Conservation (phyloP, 2,113 vertebrate species). For the Stegastes partitus region DNA sequence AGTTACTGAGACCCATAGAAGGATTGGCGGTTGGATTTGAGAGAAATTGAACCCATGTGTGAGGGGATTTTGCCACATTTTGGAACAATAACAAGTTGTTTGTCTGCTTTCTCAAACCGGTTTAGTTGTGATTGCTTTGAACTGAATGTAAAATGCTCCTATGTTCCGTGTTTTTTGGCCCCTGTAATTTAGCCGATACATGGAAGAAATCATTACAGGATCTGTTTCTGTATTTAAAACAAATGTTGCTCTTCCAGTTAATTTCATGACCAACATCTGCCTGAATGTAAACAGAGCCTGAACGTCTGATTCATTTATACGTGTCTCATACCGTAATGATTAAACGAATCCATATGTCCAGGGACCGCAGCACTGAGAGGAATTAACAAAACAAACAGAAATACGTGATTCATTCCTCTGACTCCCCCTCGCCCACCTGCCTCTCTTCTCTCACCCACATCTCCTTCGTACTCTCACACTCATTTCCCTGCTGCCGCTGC, state of each 20-base stretch:
- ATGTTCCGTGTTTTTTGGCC: not conserved
- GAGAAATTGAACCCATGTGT: not conserved
- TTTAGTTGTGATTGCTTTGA: slow-evolving; percentile 7
- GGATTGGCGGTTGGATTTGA: slow-evolving; percentile 3
- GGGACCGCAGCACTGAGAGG: slow-evolving; percentile 9
- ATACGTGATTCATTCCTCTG: slow-evolving; percentile 65
- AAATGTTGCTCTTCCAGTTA: not conserved
- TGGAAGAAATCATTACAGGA: slow-evolving; percentile 8
- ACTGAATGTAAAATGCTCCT: not conserved
- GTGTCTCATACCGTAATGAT: slow-evolving; percentile 34
- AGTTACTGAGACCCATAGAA: slow-evolving; percentile 7
- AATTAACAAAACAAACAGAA: slow-evolving; percentile 77
- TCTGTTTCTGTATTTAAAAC: slow-evolving; percentile 1
- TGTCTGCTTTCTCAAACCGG: not conserved
- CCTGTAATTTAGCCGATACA: slow-evolving; percentile 14
- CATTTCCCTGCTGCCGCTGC: slow-evolving; percentile 38
- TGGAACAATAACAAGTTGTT: slow-evolving; percentile 7
- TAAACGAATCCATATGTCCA: slow-evolving; percentile 44
- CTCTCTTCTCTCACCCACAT: slow-evolving; percentile 46
- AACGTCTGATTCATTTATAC: slow-evolving; percentile 26
- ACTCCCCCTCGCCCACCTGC: slow-evolving; percentile 6
- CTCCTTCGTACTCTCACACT: slow-evolving; percentile 49
- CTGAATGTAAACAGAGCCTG: slow-evolving; percentile 40
- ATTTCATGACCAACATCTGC: slow-evolving; percentile 36
- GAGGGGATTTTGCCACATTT: not conserved